Evolutionary conservation across 2,888 invertebrate species (phyloP).

Genomic region (Mesorhabditis belari): DNA sequence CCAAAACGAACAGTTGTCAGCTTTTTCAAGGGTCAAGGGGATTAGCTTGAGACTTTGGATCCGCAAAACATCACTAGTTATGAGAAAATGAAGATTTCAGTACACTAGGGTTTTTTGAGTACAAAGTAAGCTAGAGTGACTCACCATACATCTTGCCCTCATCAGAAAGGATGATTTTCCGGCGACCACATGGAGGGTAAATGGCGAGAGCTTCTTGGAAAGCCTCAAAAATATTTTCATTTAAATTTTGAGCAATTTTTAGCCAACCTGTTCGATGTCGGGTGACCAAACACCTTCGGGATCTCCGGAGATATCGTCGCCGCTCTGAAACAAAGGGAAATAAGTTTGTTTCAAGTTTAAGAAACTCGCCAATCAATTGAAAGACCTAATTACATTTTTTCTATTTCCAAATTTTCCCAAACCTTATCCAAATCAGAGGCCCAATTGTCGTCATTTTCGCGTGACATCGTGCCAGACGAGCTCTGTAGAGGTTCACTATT

Average conservation of each 20-base stretch:
- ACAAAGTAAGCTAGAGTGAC: too few relatives aligned
- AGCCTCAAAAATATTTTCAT: constrained; percentile 24
- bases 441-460: neutral
- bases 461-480: constrained; percentile 8
- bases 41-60: too few relatives aligned
- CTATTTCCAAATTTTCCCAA: too few relatives aligned
- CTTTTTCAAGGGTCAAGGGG: too few relatives aligned
- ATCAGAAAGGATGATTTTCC: constrained; percentile 98
- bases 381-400: too few relatives aligned
- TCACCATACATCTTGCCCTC: constrained; percentile 99
- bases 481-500: constrained; percentile 5
- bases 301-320: constrained; percentile 60
- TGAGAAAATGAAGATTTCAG: too few relatives aligned
- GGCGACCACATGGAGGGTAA: constrained; percentile 96
- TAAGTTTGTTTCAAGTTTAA: too few relatives aligned
- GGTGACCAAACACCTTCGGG: constrained; percentile 99
- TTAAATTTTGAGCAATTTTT: too few relatives aligned
- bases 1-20: too few relatives aligned
- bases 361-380: too few relatives aligned
- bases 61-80: too few relatives aligned
- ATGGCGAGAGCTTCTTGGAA: constrained; percentile 99
- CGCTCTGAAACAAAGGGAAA: constrained; percentile 9
- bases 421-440: neutral
- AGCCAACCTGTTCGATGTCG: constrained; percentile 80
- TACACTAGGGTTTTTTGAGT: too few relatives aligned